Percentiles rank a stretch among this genome's conserved stretches.
Evolutionary conservation across 2,797 vertebrate genomes (phyloP).

Genomic region (Oophaga sylvatica): DNA sequence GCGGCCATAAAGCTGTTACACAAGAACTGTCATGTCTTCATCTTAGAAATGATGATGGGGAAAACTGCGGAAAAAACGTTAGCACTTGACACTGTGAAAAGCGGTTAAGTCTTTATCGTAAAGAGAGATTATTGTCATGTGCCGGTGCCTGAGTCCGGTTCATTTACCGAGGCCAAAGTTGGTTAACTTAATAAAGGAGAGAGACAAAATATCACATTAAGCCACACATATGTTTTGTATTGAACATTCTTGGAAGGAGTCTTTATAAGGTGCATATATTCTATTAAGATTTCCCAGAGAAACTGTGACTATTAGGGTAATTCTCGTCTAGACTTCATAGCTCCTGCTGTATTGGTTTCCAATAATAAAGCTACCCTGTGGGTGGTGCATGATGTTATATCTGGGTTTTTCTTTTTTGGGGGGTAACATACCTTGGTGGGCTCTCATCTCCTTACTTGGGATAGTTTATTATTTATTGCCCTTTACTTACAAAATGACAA

Average conservation of each 20-base stretch:
- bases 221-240: slow-evolving; percentile 23
- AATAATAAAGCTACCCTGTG: neutral
- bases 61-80: neutral
- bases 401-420: neutral
- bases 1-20: slow-evolving; percentile 31
- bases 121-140: neutral
- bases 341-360: neutral
- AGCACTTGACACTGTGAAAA: neutral
- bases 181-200: slow-evolving; percentile 6
- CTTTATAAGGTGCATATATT: slow-evolving; percentile 10
- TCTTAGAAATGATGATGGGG: slow-evolving; percentile 5
- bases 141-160: neutral
- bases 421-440: neutral
- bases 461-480: neutral
- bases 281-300: neutral
- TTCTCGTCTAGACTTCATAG: slow-evolving; percentile 9
- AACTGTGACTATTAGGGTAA: slow-evolving; percentile 11
- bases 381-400: neutral
- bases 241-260: slow-evolving; percentile 10
- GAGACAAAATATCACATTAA: slow-evolving; percentile 28
- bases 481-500: no score
- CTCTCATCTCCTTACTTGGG: neutral
- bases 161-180: slow-evolving; percentile 7
- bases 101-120: slow-evolving; percentile 1
- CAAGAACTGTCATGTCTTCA: slow-evolving; percentile 45